These are phyloP conservation scores for Epinephelus lanceolatus DNA, from an alignment of 2,113 vertebrate species.

Conservation along the genomic window DNA sequence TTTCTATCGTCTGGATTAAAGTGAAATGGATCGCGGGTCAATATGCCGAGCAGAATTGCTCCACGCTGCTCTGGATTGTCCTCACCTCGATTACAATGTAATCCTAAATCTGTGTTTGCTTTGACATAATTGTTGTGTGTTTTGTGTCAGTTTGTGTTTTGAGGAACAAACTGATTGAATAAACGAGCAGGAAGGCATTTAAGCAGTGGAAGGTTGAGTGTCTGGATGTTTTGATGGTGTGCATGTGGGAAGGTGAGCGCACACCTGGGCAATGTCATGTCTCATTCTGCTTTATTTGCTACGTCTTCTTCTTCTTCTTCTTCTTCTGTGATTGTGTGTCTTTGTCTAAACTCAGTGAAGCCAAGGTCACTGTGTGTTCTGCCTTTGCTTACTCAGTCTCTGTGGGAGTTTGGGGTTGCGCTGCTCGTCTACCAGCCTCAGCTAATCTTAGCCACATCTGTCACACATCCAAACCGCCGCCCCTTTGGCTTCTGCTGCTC, in stretches of 20 bases:
- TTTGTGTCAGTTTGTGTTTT: slow-evolving; percentile 4
- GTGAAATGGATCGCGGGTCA: slow-evolving; percentile 55
- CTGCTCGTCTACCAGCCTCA: slow-evolving; percentile 49
- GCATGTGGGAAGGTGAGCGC: not conserved
- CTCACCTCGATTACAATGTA: slow-evolving; percentile 2
- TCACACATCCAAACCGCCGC: slow-evolving; percentile 43
- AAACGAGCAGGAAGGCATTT: not conserved
- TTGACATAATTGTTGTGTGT: not conserved
- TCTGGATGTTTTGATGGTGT: not conserved
- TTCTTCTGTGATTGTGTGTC: slow-evolving; percentile 32
- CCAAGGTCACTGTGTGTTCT: slow-evolving; percentile 50
- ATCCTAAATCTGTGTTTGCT: slow-evolving; percentile 29
- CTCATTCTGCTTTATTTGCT: not conserved
- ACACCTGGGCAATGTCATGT: slow-evolving; percentile 10
- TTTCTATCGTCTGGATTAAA: slow-evolving; percentile 52
- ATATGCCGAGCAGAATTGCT: slow-evolving; percentile 24
- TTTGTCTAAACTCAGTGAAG: slow-evolving; percentile 31
- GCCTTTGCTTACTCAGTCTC: slow-evolving; percentile 54
- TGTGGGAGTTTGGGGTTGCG: slow-evolving; percentile 72
- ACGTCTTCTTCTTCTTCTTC: not conserved
- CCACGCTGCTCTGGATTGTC: not conserved
- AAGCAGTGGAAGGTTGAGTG: not conserved
- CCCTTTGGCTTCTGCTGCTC: slow-evolving; percentile 28
- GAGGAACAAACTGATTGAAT: not conserved
- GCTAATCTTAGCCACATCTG: slow-evolving; percentile 62